phyloP scores from a whole-genome alignment of 2,888 invertebrate genomes.

The Auanema freiburgensis region DNA sequence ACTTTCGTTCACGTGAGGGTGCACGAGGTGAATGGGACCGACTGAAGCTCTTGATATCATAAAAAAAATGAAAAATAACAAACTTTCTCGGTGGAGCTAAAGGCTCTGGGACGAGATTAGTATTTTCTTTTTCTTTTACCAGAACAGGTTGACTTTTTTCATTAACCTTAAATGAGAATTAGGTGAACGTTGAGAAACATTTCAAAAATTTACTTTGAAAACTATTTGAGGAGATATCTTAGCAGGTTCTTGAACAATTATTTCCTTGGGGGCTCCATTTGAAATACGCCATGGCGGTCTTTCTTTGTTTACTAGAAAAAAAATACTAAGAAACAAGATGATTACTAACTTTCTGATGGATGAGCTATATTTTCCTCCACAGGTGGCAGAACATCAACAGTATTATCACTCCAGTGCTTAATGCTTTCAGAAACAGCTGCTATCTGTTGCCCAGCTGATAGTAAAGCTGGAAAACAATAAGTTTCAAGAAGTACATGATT shows the following conservation, averaged over 20 bases:
- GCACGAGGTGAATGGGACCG: constrained; percentile 39
- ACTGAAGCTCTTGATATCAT: constrained; percentile 4
- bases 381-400: background rate
- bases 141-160: constrained; percentile 30
- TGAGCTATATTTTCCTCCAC: constrained; percentile 1
- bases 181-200: too few species aligned
- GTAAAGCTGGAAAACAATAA: background rate
- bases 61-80: background rate
- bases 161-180: constrained; percentile 5
- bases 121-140: constrained; percentile 16
- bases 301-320: background rate
- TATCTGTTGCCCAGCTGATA: too few species aligned
- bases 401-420: constrained; percentile 3
- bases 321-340: constrained; percentile 5
- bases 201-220: constrained; percentile 10
- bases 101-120: constrained; percentile 18
- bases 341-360: background rate
- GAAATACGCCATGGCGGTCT: constrained; percentile 44
- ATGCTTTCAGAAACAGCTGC: background rate
- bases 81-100: constrained; percentile 21
- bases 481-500: background rate
- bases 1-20: constrained; percentile 31
- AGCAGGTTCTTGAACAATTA: constrained; percentile 4
- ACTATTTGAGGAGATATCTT: constrained; percentile 12
- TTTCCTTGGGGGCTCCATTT: constrained; percentile 20